Base-by-base conservation (phyloP, 2,113 vertebrate species). In the Chamaetylas fuelleborni region DNA sequence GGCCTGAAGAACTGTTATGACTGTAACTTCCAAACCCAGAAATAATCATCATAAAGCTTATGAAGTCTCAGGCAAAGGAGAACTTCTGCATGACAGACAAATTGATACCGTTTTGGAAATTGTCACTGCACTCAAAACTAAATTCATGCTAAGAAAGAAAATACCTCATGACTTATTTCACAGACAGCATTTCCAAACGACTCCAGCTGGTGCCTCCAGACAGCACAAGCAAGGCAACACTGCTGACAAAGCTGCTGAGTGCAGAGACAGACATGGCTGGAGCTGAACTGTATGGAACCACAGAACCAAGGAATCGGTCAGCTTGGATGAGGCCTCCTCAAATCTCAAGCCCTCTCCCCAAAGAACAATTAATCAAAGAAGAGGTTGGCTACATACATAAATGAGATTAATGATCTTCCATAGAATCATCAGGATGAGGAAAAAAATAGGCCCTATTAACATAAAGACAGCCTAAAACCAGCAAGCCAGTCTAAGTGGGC, bases 121-220 rank as follows among this genome's bases (percentile, higher is more conserved):
- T 16, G 64, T 23, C 61, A 40, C 38, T 83, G 54, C 56, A 38
- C 70, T 70, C 61, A 58, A 92, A 79, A 91, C 33, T 54, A 51
- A 71, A 60, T 31, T 74, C 33, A 72, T 24, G 24, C 24, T 72
- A 81, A 91, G 81, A 88, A 95, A 81, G 54, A 86, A 89, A 84
- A 47, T 16, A 87, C 34, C 19, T 95, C 0, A 0, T 16, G 61
- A 83, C 53, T 84, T 62, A 47, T 18, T 94, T 88, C 29, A 64
- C 19, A 76, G 28, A n/a, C 5, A 33, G 34, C 7, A 0, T 61
- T 90, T 88, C 84, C 80, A 57, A 81, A 64, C 0, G 0, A 61
- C 60, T 86, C 48, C 73, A 79, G 60, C 71, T 83, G 67, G 47
- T 83, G 36, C 54, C 26, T 61, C 19, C 45, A 57, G 67, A 74